Evolutionary conservation across 2,888 invertebrate genomes (phyloP).

Genomic region (Diarsia rubi): DNA sequence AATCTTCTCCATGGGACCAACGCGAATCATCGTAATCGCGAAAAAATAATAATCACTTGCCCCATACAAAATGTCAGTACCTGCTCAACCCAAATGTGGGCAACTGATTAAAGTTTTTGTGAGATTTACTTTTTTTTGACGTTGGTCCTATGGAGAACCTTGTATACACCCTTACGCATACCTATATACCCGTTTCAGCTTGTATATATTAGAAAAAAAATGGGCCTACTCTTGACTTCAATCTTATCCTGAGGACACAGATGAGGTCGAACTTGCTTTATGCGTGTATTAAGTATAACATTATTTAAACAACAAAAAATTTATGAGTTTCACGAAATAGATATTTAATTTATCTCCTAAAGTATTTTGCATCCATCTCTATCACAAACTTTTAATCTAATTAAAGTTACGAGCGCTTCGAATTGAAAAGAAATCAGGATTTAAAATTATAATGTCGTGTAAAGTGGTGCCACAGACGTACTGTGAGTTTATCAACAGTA

Average conservation of each 20-base stretch:
- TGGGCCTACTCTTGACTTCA: no score
- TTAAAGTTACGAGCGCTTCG: conserved; percentile 23
- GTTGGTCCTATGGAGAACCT: no score
- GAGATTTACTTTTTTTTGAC: no score
- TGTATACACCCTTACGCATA: no score
- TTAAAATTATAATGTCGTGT: conserved; percentile 34
- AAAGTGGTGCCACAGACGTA: conserved; percentile 1
- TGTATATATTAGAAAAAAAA: not conserved
- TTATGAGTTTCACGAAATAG: not conserved
- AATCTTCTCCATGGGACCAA: not conserved
- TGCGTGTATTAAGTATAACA: not conserved
- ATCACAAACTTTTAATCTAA: conserved; percentile 36
- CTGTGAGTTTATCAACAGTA: not conserved
- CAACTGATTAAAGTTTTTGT: not conserved
- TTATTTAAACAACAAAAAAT: not conserved
- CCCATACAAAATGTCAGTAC: not conserved
- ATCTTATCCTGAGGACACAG: no score
- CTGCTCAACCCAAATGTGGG: not conserved
- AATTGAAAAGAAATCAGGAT: conserved; percentile 15
- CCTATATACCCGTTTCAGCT: not conserved
- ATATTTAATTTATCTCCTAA: conserved; percentile 2
- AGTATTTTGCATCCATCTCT: conserved; percentile 10
- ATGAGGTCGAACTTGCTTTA: not conserved
- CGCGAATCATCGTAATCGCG: no score
- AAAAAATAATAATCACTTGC: no score